Percentiles rank a stretch among this genome's conserved stretches.
These are phyloP conservation scores for Lagenorhynchus albirostris DNA, from an alignment of 2,113 vertebrate genomes.

Conservation along the genomic window DNA sequence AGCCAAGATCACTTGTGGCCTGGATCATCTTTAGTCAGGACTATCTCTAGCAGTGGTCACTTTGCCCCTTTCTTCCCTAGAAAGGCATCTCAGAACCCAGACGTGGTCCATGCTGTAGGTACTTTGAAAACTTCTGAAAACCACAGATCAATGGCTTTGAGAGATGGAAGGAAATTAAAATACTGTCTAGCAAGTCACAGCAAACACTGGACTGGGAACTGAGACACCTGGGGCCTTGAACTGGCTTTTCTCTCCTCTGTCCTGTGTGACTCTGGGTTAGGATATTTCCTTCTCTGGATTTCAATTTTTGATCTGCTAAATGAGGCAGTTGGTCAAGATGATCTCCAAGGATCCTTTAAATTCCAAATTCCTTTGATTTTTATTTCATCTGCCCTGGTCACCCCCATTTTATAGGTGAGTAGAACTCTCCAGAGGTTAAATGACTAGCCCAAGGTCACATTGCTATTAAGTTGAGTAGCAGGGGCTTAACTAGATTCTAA, in stretches of 20 bases:
- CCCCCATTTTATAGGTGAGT: background rate
- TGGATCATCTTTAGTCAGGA: background rate
- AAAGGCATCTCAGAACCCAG: background rate
- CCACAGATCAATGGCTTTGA: background rate
- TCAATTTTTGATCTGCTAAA: slow-evolving; percentile 16
- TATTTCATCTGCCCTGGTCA: background rate
- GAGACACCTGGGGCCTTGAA: background rate
- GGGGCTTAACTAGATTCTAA: background rate
- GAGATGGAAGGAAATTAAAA: background rate
- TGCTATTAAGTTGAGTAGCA: background rate
- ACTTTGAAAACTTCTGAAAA: background rate
- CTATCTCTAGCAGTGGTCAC: background rate
- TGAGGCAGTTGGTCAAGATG: background rate
- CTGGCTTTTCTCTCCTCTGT: background rate
- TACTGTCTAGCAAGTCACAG: background rate
- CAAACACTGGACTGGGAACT: background rate
- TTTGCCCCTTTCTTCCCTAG: background rate
- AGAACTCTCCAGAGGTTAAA: background rate
- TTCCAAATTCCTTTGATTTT: slow-evolving; percentile 9
- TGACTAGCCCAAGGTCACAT: background rate
- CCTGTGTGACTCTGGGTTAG: background rate
- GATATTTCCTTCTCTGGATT: background rate
- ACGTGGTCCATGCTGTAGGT: background rate
- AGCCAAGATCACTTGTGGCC: background rate
- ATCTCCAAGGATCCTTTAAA: background rate